These are phyloP conservation scores for Stomatorhinus ivindoensis DNA, from an alignment of 2,113 vertebrate species.

Conservation along the genomic window DNA sequence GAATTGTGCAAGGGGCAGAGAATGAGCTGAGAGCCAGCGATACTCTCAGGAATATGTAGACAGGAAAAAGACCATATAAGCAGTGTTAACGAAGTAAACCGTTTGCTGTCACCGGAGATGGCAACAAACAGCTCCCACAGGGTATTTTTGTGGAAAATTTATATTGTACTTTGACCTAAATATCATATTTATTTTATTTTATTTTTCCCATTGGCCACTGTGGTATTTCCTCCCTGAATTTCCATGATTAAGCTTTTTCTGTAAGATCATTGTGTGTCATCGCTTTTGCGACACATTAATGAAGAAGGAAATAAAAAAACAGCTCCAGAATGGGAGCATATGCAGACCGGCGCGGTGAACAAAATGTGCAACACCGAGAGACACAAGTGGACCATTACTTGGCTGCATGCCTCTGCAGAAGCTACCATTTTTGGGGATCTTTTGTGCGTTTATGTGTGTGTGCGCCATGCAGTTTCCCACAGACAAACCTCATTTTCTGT, in stretches of 20 bases:
- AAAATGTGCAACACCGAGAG: background rate
- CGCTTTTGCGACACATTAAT: background rate
- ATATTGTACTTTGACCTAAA: conserved; percentile 4
- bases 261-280: background rate
- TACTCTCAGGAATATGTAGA: background rate
- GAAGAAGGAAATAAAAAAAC: background rate
- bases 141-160: background rate
- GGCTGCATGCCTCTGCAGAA: background rate
- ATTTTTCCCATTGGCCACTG: background rate
- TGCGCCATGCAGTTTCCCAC: conserved; percentile 37
- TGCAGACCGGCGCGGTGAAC: background rate
- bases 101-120: background rate
- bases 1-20: background rate
- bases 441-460: conserved; percentile 10
- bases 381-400: background rate
- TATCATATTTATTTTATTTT: background rate
- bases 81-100: background rate
- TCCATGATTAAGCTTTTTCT: background rate
- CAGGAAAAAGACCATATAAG: background rate
- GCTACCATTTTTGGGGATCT: background rate
- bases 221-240: background rate
- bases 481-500: conserved; percentile 65
- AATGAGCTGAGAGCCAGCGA: background rate
- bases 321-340: background rate
- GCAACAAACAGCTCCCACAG: background rate